Conservation (phyloP, 2,113 vertebrate genomes). For the Sarotherodon lohbergeri region DNA sequence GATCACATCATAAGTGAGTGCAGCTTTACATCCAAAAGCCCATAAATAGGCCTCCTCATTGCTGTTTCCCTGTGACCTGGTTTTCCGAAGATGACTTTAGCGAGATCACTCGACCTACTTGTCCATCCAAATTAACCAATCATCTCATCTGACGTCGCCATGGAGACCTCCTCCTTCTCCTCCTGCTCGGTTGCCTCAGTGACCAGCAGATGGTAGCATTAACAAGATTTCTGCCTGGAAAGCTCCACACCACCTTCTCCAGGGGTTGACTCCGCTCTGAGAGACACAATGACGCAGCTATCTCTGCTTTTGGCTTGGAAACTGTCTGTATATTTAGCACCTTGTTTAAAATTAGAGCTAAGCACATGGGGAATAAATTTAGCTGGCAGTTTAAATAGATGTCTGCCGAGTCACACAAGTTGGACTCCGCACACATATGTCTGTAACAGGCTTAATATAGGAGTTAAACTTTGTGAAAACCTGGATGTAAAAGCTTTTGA, state of each 20-base stretch:
- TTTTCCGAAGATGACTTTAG: constrained; percentile 23
- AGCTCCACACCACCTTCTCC: background rate
- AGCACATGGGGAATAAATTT: constrained; percentile 56
- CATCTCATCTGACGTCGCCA: constrained; percentile 25
- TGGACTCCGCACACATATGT: background rate
- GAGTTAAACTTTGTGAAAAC: background rate
- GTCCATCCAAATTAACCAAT: constrained; percentile 16
- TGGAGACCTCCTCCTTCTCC: constrained; percentile 22
- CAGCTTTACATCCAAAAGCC: background rate
- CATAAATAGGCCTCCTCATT: background rate
- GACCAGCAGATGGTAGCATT: constrained; percentile 64
- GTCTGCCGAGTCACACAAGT: constrained; percentile 48
- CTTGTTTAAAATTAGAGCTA: constrained; percentile 62
- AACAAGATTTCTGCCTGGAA: constrained; percentile 1
- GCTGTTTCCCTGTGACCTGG: constrained; percentile 18
- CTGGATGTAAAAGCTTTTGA: background rate
- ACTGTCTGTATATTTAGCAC: constrained; percentile 72
- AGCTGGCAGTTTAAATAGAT: constrained; percentile 43
- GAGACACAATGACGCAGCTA: constrained; percentile 65
- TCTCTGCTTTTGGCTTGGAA: constrained; percentile 72
- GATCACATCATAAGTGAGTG: background rate
- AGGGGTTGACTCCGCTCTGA: constrained; percentile 27
- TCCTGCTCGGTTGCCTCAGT: background rate
- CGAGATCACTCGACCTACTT: constrained; percentile 22
- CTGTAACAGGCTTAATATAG: background rate